Percentiles rank a stretch among this genome's conserved stretches.
Evolutionary conservation across 2,113 vertebrate species (phyloP).

Genomic region (Epinephelus fuscoguttatus): DNA sequence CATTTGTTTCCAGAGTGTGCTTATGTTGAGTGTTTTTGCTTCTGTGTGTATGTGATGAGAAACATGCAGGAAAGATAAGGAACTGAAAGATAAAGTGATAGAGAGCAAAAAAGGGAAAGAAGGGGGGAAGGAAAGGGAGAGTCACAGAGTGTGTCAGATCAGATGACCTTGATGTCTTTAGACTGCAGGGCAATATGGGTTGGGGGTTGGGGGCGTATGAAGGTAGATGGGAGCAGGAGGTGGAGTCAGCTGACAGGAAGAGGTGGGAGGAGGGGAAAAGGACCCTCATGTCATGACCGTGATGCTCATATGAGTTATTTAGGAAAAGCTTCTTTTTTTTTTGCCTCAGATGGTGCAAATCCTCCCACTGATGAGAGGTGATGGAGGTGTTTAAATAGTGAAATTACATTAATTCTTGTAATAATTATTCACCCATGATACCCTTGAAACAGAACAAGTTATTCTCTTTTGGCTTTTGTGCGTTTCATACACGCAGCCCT

Average conservation of each 20-base stretch:
- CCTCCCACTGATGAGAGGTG: not conserved
- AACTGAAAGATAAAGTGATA: slow-evolving; percentile 37
- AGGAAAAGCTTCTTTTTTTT: not conserved
- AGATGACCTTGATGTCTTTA: slow-evolving; percentile 81
- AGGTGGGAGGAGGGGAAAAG: slow-evolving; percentile 37
- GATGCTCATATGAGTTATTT: slow-evolving; percentile 41
- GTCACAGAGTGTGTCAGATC: slow-evolving; percentile 58
- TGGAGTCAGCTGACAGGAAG: slow-evolving; percentile 71
- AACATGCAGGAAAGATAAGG: slow-evolving; percentile 10
- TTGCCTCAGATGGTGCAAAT: not conserved
- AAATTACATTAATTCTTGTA: not conserved
- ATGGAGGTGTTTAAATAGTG: not conserved
- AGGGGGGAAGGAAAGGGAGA: slow-evolving; percentile 23
- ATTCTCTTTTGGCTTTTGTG: not conserved
- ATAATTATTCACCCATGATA: not conserved
- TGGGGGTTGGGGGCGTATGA: slow-evolving; percentile 32
- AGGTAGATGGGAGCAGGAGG: slow-evolving; percentile 34
- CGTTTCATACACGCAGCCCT: slow-evolving; percentile 31
- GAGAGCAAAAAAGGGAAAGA: slow-evolving; percentile 20
- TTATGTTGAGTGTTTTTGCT: slow-evolving; percentile 15
- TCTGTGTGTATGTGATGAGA: slow-evolving; percentile 27
- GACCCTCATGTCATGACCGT: slow-evolving; percentile 44
- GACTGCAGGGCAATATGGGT: slow-evolving; percentile 54
- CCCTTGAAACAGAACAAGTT: slow-evolving; percentile 1
- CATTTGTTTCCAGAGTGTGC: slow-evolving; percentile 32